phyloP scores from a whole-genome alignment of 1,140 invertebrate species.

The Drosophila ambigua region DNA sequence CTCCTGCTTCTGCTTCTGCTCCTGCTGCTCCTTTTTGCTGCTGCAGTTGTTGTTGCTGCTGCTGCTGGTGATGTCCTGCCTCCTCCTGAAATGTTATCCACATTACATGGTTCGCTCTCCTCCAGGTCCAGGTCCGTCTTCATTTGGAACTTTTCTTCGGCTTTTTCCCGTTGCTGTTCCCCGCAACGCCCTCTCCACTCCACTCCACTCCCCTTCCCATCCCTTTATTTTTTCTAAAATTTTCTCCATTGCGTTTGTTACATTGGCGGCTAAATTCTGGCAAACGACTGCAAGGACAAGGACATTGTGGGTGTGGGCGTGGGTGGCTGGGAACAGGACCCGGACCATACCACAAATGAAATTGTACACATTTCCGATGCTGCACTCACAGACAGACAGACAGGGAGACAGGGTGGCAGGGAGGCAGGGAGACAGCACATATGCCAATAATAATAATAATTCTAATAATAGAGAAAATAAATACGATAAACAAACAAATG shows the following conservation, averaged over 20 bases:
- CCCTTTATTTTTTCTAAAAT: slow-evolving; percentile 6
- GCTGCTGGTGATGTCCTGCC: slow-evolving; percentile 6
- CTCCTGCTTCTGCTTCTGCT: neutral
- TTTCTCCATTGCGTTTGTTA: slow-evolving; percentile 26
- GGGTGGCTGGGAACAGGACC: neutral
- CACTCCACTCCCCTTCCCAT: too few relatives aligned
- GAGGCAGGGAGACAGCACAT: slow-evolving; percentile 18
- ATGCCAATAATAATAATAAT: slow-evolving; percentile 34
- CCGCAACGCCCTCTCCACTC: too few relatives aligned
- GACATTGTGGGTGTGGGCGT: neutral
- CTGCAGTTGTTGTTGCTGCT: too few relatives aligned
- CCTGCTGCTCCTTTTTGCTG: slow-evolving; percentile 10
- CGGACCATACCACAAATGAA: slow-evolving; percentile 48
- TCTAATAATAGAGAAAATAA: slow-evolving; percentile 41
- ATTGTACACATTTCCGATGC: slow-evolving; percentile 51
- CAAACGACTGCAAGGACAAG: slow-evolving; percentile 23
- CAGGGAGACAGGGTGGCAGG: neutral
- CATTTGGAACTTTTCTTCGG: slow-evolving; percentile 52
- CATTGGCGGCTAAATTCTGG: slow-evolving; percentile 36
- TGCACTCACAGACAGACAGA: slow-evolving; percentile 12
- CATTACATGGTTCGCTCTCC: slow-evolving; percentile 58
- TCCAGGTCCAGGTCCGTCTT: slow-evolving; percentile 41
- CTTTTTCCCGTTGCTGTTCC: slow-evolving; percentile 35
- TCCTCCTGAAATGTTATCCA: slow-evolving; percentile 71
- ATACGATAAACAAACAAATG: slow-evolving; percentile 47